phyloP scores from a whole-genome alignment of 1,140 invertebrate genomes.

The Ceratina calcarata region DNA sequence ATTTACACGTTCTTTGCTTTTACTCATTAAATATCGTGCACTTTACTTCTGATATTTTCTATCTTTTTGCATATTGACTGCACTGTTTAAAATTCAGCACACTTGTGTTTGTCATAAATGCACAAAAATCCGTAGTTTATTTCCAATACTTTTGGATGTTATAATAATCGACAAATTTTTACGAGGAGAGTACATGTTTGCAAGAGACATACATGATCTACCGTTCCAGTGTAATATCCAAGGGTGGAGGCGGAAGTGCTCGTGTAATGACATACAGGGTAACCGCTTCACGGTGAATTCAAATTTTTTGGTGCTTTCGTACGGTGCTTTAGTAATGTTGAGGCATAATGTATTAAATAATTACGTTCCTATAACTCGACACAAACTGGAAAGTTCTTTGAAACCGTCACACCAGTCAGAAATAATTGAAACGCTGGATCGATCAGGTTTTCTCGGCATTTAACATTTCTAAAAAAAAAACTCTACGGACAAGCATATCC shows the following conservation, averaged over 20 bases:
- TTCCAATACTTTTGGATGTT: neutral
- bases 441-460: neutral
- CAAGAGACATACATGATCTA: slow-evolving; percentile 26
- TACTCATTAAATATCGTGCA: too few relatives aligned
- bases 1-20: too few relatives aligned
- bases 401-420: too few relatives aligned
- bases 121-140: too few relatives aligned
- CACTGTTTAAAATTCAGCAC: too few relatives aligned
- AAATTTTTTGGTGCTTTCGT: slow-evolving; percentile 46
- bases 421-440: neutral
- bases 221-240: slow-evolving; percentile 33
- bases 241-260: slow-evolving; percentile 49
- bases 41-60: too few relatives aligned
- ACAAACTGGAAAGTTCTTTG: too few relatives aligned
- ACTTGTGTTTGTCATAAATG: too few relatives aligned
- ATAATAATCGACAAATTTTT: neutral
- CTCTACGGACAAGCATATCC: neutral
- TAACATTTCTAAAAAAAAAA: neutral
- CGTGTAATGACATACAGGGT: slow-evolving; percentile 19
- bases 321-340: slow-evolving; percentile 37
- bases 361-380: too few relatives aligned
- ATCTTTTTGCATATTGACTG: too few relatives aligned
- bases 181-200: neutral
- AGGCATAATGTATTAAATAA: slow-evolving; percentile 41
- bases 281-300: slow-evolving; percentile 19